Base-by-base conservation (phyloP, 1,140 invertebrate genomes). In the Papilio machaon region DNA sequence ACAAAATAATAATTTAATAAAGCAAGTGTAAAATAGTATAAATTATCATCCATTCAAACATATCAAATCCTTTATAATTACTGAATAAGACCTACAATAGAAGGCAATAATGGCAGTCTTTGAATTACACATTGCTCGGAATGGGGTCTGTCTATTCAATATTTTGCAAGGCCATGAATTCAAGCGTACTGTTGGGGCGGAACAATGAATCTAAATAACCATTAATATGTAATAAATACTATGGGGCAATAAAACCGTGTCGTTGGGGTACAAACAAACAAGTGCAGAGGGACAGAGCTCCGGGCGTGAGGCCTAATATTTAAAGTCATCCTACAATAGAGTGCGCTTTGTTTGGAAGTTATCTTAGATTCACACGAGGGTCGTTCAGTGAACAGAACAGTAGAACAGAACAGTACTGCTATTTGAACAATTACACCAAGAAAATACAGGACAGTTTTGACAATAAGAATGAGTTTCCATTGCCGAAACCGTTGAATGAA, bases 181-280 rank as follows among this genome's bases (percentile, higher is more conserved):
- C 90, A 85, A 94, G 90, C 93, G 92, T 93, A 94, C 93, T 93
- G 93, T 90, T 85, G 83, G 86, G 87, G 88, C 90, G 85, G 89
- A 92, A 94, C 92, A 94, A 94, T 94, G 91, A 94, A 91, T 92
- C 92, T 89, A 94, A 94, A 94, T 94, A 94, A 94, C 92, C 91
- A 94, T 94, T 94, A 94, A 94, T 94, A 94, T 92, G 92, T 94
- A 93, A 94, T 94, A 94, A 94, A 94, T 94, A 94, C 92, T 92
- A 90, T 89, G 89, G 93, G 89, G 91, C 87, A 89, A 92, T 93
- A 93, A 91, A 91, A 85, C 85, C 86, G 86, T 88, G 87, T 87
- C 84, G 88, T 73, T 84, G 87, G 86, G 90, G 92, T 87, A 90
- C 90, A 94, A 93, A 94, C 90, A 94, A 94, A 94, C 93, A 94